These are phyloP conservation scores for Enteromius radiatus DNA, from an alignment of 2,797 vertebrate species.

Conservation along the genomic window DNA sequence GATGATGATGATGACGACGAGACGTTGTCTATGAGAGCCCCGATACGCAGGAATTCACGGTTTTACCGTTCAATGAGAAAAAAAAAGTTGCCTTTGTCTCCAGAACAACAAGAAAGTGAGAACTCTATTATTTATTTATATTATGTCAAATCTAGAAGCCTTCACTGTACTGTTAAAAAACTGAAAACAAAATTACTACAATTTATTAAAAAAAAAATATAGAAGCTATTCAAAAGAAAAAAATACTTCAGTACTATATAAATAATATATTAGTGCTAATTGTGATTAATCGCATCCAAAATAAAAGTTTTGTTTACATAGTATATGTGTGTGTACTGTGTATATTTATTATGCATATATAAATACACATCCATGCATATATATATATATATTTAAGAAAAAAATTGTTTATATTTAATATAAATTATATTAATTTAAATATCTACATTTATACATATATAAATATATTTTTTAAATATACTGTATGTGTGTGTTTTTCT, in stretches of 20 bases:
- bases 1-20: constrained; percentile 71
- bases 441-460: too few species aligned
- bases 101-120: constrained; percentile 69
- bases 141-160: neutral
- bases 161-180: neutral
- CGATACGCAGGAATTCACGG: constrained; percentile 75
- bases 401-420: too few species aligned
- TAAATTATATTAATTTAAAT: too few species aligned
- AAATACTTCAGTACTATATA: neutral
- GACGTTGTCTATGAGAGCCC: constrained; percentile 50
- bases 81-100: constrained; percentile 62
- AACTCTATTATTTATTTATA: neutral
- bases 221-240: neutral
- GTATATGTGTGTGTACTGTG: too few species aligned
- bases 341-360: neutral
- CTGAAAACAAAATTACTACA: neutral
- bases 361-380: too few species aligned
- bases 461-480: too few species aligned
- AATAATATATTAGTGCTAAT: neutral
- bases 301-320: too few species aligned
- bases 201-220: neutral
- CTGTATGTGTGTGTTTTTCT: too few species aligned
- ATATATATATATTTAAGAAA: too few species aligned
- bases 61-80: constrained; percentile 80
- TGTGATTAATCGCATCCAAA: too few species aligned